phyloP scores from a whole-genome alignment of 2,888 invertebrate genomes.

The Andrena praecox region DNA sequence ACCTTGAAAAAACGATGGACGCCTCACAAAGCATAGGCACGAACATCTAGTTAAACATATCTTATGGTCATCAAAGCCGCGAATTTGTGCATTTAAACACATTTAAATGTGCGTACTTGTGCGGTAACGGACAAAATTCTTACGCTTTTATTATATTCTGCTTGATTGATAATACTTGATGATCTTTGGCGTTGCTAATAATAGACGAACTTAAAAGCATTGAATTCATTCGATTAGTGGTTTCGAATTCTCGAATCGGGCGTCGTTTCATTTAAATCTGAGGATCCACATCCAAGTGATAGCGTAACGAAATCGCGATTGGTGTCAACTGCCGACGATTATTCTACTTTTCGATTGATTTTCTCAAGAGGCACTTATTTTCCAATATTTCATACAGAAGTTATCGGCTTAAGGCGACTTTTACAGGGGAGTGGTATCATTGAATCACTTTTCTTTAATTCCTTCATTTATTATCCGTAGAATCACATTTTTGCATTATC shows the following conservation, averaged over 20 bases:
- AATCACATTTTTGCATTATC: background rate
- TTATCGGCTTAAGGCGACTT: background rate
- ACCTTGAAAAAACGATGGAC: background rate
- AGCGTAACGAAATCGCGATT: background rate
- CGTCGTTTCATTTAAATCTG: no score
- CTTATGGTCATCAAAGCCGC: background rate
- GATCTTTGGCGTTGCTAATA: no score
- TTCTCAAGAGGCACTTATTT: background rate
- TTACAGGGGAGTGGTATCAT: no score
- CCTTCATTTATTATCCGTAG: background rate
- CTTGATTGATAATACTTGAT: no score
- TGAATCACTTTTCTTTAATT: background rate
- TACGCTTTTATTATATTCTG: no score
- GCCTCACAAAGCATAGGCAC: background rate
- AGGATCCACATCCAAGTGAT: no score
- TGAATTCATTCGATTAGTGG: no score
- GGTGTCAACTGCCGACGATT: background rate
- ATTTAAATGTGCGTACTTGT: no score
- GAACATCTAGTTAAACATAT: conserved; percentile 7
- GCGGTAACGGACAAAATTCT: no score
- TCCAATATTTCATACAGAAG: background rate
- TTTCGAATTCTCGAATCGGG: no score
- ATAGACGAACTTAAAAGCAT: no score
- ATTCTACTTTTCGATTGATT: background rate
- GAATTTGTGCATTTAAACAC: no score